Base-by-base conservation (phyloP, 30 jellyfish, hydroid and myxozoan genomes). In the Aurelia sp. region DNA sequence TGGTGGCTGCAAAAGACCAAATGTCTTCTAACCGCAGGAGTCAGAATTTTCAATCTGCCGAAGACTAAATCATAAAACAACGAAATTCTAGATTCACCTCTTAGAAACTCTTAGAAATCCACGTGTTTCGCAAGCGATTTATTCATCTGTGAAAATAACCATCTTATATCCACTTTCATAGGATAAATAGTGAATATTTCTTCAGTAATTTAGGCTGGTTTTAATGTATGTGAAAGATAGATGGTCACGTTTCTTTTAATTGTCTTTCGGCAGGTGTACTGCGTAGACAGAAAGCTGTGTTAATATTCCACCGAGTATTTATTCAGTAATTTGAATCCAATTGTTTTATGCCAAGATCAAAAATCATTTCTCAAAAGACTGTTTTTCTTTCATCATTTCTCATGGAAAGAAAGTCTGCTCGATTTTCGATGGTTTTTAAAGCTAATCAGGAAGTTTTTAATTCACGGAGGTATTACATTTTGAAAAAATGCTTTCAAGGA, bases 181-280 rank as follows among this genome's bases (percentile, higher is more conserved):
- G 12, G 69, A 21, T 21, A 59, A 59, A 59, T 21, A 59, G 69
- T 18, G 69, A 59, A 59, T 59, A n/a, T 4, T 59, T 44, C 33
- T 59, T 8, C 69, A 59, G 33, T 59, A 18, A 13, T 12, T 13
- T 59, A 59, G 69, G 69, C 38, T 59, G 69, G 8, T 18, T 59
- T 59, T 59, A 8, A 47, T 30, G 67, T 72, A 50, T 30, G 24
- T 13, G 35, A n/a, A 12, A 58, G 55, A 41, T 81, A 13, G 33
- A 69, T 84, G 77, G 58, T 65, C 84, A 73, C 76, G 93, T 67
- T 72, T 73, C 64, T 64, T 72, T 72, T 84, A 73, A 72, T 84
- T 84, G 93, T 77, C 73, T 51, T 74, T 68, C 13, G 60, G 93
- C 93, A 84, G 93, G 93, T 84, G 93, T 84, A 63, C 38, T 71